phyloP scores from a whole-genome alignment of 2,113 vertebrate genomes.

The Heterocephalus glaber region DNA sequence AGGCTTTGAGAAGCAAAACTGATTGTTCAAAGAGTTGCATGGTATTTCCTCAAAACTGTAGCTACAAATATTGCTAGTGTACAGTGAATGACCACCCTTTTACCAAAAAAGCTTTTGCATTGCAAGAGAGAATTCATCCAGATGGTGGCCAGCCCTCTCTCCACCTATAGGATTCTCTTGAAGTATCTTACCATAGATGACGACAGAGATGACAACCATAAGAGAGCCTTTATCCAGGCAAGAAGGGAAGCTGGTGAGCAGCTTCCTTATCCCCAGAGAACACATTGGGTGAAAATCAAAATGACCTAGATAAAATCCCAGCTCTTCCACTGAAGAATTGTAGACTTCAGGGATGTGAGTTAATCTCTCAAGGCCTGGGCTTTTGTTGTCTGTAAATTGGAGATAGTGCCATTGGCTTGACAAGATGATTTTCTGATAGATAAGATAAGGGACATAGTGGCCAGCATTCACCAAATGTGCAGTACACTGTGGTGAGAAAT shows the following conservation, averaged over 20 bases:
- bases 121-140: not conserved
- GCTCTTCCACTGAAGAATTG: not conserved
- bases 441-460: not conserved
- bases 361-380: not conserved
- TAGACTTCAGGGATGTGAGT: not conserved
- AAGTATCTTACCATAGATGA: not conserved
- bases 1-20: not conserved
- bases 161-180: not conserved
- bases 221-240: not conserved
- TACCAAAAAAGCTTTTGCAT: not conserved
- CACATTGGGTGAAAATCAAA: not conserved
- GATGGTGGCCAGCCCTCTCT: not conserved
- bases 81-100: not conserved
- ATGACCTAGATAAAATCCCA: not conserved
- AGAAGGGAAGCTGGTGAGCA: not conserved
- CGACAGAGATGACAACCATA: not conserved
- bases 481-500: not conserved
- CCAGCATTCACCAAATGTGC: not conserved
- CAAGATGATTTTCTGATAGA: not conserved
- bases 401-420: not conserved
- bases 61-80: not conserved
- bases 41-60: not conserved
- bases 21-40: not conserved
- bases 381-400: not conserved
- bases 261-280: not conserved